Conservation (phyloP, 2,888 invertebrate species). For the Tanypteryx hageni region DNA sequence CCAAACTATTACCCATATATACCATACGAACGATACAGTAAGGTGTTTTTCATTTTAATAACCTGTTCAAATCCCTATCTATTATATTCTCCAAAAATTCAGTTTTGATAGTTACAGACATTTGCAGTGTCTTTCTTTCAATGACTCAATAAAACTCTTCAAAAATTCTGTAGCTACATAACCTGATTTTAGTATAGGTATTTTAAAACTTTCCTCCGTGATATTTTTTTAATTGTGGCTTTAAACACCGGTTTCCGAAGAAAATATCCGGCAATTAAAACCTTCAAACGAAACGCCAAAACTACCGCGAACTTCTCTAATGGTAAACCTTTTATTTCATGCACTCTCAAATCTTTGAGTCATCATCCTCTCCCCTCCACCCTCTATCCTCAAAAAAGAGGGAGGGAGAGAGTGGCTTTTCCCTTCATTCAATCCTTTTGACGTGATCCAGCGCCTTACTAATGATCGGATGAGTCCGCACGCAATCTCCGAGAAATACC, state of each 20-base stretch:
- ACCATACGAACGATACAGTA: too few relatives aligned
- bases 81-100: too few relatives aligned
- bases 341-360: neutral
- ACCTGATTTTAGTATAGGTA: neutral
- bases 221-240: neutral
- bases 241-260: neutral
- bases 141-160: too few relatives aligned
- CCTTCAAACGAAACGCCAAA: neutral
- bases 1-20: too few relatives aligned
- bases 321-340: neutral
- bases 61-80: too few relatives aligned
- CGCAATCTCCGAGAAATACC: slow-evolving; percentile 41
- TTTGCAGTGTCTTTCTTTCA: too few relatives aligned
- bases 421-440: slow-evolving; percentile 54
- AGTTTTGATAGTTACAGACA: too few relatives aligned
- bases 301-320: neutral
- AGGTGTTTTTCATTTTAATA: too few relatives aligned
- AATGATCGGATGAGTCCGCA: slow-evolving; percentile 60
- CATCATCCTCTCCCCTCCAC: neutral
- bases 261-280: neutral
- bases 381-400: neutral
- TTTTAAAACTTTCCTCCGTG: neutral
- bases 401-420: slow-evolving; percentile 20
- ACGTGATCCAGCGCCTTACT: slow-evolving; percentile 54
- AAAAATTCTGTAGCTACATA: too few relatives aligned